A percentile compares a stretch with the other conserved stretches of the same genome.
Evolutionary conservation across 2,797 vertebrate genomes (phyloP).

Genomic region (Gouania willdenowi): DNA sequence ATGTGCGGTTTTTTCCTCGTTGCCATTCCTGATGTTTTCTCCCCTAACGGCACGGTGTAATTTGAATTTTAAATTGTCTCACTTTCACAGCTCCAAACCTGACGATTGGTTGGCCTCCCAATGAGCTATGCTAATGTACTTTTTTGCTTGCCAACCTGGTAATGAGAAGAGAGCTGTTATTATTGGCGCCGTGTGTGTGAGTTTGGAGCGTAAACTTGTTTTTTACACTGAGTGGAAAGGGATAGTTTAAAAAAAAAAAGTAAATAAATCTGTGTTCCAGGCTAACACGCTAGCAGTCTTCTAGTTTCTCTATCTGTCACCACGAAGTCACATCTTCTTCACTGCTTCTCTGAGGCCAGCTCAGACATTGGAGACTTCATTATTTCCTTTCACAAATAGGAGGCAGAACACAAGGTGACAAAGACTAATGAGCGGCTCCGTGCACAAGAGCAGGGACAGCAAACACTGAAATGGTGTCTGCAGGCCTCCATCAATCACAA

Average conservation of each 20-base stretch:
- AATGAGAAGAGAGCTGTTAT: slow-evolving; percentile 37
- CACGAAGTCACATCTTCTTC: slow-evolving; percentile 6
- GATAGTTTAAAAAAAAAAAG: slow-evolving; percentile 2
- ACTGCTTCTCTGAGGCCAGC: no score
- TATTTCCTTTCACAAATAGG: slow-evolving; percentile 58
- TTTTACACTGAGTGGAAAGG: slow-evolving; percentile 10
- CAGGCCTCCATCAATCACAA: slow-evolving; percentile 67
- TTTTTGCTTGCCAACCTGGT: slow-evolving; percentile 30
- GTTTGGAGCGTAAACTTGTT: slow-evolving; percentile 2
- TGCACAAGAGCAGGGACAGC: slow-evolving; percentile 66
- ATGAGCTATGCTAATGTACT: slow-evolving; percentile 21
- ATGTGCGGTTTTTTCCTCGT: no score
- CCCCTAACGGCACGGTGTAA: background rate
- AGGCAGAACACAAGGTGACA: slow-evolving; percentile 53
- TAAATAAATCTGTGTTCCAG: slow-evolving; percentile 29
- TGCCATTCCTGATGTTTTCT: no score
- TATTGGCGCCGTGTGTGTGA: background rate
- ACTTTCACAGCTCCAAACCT: slow-evolving; percentile 25
- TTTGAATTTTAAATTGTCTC: slow-evolving; percentile 31
- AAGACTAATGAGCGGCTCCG: slow-evolving; percentile 67
- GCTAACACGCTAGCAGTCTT: slow-evolving; percentile 9
- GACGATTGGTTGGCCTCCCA: slow-evolving; percentile 42
- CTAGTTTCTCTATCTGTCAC: slow-evolving; percentile 6
- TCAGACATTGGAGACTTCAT: slow-evolving; percentile 44
- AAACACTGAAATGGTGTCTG: slow-evolving; percentile 62